Conservation (phyloP, 2,888 invertebrate species). For the Heliconius aoede region DNA sequence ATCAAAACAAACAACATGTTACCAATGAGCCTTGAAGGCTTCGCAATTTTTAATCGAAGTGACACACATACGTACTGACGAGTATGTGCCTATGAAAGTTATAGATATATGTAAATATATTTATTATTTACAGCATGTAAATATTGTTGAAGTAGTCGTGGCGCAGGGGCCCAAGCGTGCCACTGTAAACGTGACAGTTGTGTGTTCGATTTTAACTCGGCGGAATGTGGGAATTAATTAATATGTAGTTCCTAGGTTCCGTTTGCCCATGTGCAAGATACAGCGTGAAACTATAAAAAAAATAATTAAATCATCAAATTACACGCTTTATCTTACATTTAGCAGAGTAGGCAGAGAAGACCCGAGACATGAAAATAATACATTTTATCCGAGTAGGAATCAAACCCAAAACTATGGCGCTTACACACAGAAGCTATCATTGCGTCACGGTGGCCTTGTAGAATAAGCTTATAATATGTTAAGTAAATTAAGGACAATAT, state of each 20-base stretch:
- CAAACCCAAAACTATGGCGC: not conserved
- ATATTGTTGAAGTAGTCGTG: too few relatives aligned
- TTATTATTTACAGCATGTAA: too few relatives aligned
- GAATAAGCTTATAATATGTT: not conserved
- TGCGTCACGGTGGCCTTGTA: not conserved
- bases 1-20: constrained; percentile 15
- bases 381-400: not conserved
- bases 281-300: too few relatives aligned
- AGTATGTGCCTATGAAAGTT: not conserved
- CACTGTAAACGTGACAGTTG: too few relatives aligned
- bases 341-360: not conserved
- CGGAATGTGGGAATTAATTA: too few relatives aligned
- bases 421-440: not conserved
- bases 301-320: too few relatives aligned
- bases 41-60: constrained; percentile 9
- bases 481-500: not conserved
- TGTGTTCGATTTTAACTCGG: too few relatives aligned
- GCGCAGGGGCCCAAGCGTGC: too few relatives aligned
- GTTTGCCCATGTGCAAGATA: too few relatives aligned
- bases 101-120: not conserved
- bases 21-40: not conserved
- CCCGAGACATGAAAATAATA: too few relatives aligned
- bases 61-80: not conserved
- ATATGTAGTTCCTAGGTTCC: too few relatives aligned
- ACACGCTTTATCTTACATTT: too few relatives aligned